Base-by-base conservation (phyloP, 2,888 invertebrate species). In the Eupithecia subumbrata region DNA sequence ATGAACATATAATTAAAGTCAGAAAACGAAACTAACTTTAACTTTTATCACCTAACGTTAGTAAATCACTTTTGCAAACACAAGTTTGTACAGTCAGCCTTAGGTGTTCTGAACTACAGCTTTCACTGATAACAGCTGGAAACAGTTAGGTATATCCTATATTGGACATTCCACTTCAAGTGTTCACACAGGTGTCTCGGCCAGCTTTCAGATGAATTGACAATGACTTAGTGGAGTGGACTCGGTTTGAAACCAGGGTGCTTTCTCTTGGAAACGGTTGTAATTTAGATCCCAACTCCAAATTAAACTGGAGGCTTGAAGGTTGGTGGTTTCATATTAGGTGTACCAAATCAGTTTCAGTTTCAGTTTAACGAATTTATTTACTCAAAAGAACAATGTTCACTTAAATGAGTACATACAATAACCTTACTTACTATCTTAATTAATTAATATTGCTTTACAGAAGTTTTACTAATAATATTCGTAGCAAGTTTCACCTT, bases 91-190 rank as follows among this genome's bases (percentile, higher is more conserved):
- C 22, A 11, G 22, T 22, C n/a, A 4, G 22, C 9, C 22, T 22
- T 9, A 48, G 1, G 52, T 52, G 12, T 11, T 56, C n/a, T 56
- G 22, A 56, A 56, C 56, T 22, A 52, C 22, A 56, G 52, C 52
- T n/a, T 56, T 56, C 11, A 22, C 11, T 56, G 22, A 22, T 56
- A 11, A 56, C 11, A 56, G 8, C 8, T 56, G 11, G 56, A 22
- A 11, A n/a, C 56, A 56, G 56, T 56, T 12, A n/a, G n/a, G n/a
- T n/a, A 45, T 11, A 56, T 56, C 12, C 5, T 25, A 25, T 60
- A 60, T 60, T 60, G 60, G 60, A 60, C 60, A 64, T 34, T 30
- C 18, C 64, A 18, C 64, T 64, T 64, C 34, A 64, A 64, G 64
- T 64, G 64, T 9, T 34, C 34, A 30, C 34, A 34, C 18, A 64